Base-by-base conservation (phyloP, 2,113 vertebrate species). In the Gymnobelideus leadbeateri region DNA sequence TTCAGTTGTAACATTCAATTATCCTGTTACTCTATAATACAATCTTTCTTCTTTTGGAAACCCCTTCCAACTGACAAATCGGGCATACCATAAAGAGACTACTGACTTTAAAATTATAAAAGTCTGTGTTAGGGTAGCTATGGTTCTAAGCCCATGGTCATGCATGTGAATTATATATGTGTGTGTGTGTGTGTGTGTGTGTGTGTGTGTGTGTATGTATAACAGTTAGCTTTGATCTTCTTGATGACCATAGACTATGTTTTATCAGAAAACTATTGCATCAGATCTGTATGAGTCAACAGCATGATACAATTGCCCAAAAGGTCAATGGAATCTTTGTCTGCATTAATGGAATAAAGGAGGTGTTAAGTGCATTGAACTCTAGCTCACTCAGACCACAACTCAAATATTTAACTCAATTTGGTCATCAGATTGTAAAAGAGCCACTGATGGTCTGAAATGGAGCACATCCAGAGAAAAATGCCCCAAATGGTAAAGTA, bases 21-120 rank as follows among this genome's bases (percentile, higher is more conserved):
- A 16, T 37, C 19, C 61, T 77, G 4, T 77, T 77, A n/a, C n/a
- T n/a, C 61, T 28, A 89, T 9, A 46, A 28, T 61, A 93, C 43
- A 57, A 91, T 89, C 53, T 21, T 47, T 46, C 46, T 89, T 95
- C 91, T 54, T 95, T 53, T 1, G 24, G 96, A 68, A 47, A 57
- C 5, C 24, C 50, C 68, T 50, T 51, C 43, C 94, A 11, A 55
- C 47, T 54, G 57, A 31, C 25, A 14, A 49, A 49, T 12, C 0
- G 21, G 90, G 46, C 68, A 49, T 47, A n/a, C 1, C 77, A 43
- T 37, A 49, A 89, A 54, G 26, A 5, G 49, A 31, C 46, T 28
- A 31, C 37, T 0, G 28, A 28, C 19, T 47, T 57, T 24, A 0
- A 0, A 3, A 50, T 96, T 14, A n/a, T 12, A 47, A 84, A 61